phyloP scores from a whole-genome alignment of 2,888 invertebrate species.

The Drosophila sordidapex region DNA sequence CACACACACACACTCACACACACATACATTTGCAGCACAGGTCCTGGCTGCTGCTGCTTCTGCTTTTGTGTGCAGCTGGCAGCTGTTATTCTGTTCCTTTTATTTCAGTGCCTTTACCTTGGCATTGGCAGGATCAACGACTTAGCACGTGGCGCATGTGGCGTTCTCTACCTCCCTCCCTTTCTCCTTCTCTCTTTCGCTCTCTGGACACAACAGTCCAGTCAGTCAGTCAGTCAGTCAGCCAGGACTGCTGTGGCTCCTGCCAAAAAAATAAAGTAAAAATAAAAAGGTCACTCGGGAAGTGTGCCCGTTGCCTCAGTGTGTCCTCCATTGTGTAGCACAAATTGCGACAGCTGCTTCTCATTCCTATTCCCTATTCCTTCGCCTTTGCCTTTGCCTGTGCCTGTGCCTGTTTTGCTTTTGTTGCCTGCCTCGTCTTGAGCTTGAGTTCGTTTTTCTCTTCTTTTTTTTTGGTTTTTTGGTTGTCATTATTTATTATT shows the following conservation, averaged over 20 bases:
- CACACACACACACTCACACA: not conserved
- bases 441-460: constrained; percentile 36
- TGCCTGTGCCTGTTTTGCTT: constrained; percentile 26
- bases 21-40: constrained; percentile 10
- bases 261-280: constrained; percentile 56
- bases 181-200: not conserved
- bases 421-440: constrained; percentile 40
- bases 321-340: constrained; percentile 46
- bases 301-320: constrained; percentile 61
- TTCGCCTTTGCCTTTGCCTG: constrained; percentile 16
- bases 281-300: constrained; percentile 76
- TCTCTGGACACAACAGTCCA: constrained; percentile 31
- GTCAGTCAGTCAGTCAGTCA: constrained; percentile 1
- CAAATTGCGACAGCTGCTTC: constrained; percentile 62
- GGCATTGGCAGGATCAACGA: constrained; percentile 75
- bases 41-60: constrained; percentile 37
- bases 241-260: constrained; percentile 56
- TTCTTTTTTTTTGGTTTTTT: constrained; percentile 27
- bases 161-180: constrained; percentile 47
- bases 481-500: constrained; percentile 75
- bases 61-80: constrained; percentile 48
- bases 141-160: constrained; percentile 79
- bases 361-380: constrained; percentile 11
- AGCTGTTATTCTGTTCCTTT: constrained; percentile 40
- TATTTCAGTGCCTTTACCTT: constrained; percentile 25